Conservation (phyloP, 2,797 vertebrate species). For the Hafferia zeledoni region DNA sequence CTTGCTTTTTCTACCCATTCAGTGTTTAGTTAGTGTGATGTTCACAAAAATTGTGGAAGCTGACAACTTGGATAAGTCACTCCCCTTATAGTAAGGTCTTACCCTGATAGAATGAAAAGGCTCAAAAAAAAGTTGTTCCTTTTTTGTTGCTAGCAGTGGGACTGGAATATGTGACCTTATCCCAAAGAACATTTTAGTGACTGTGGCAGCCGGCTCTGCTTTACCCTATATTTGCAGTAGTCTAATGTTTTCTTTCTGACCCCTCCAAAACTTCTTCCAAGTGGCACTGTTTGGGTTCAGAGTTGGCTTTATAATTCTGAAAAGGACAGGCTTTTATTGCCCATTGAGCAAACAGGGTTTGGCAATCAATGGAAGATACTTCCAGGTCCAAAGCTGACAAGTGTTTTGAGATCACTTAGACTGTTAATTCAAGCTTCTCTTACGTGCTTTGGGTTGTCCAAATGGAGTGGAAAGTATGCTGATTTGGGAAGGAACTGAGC, state of each 20-base stretch:
- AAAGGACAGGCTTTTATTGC: background rate
- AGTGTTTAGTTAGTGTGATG: background rate
- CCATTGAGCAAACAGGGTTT: background rate
- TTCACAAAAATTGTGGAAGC: background rate
- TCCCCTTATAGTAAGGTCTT: background rate
- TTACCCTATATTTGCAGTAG: background rate
- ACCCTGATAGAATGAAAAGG: background rate
- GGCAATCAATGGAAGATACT: background rate
- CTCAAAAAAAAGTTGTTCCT: background rate
- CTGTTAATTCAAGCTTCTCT: background rate
- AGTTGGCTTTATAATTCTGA: background rate
- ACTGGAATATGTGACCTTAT: background rate
- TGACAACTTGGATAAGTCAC: background rate
- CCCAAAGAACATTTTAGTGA: background rate
- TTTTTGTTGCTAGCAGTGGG: background rate
- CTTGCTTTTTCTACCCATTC: background rate
- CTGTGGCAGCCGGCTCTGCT: background rate
- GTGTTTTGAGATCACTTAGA: background rate
- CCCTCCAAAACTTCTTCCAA: background rate
- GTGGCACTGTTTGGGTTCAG: background rate
- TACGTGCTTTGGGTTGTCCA: background rate
- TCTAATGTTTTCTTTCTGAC: background rate
- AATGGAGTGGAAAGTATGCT: background rate
- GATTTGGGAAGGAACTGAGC: background rate
- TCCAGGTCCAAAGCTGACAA: background rate